Percentiles rank a stretch among this genome's conserved stretches.
Conservation (phyloP, 35 echinoderm and acorn worm genomes). For the Lytechinus pictus region DNA sequence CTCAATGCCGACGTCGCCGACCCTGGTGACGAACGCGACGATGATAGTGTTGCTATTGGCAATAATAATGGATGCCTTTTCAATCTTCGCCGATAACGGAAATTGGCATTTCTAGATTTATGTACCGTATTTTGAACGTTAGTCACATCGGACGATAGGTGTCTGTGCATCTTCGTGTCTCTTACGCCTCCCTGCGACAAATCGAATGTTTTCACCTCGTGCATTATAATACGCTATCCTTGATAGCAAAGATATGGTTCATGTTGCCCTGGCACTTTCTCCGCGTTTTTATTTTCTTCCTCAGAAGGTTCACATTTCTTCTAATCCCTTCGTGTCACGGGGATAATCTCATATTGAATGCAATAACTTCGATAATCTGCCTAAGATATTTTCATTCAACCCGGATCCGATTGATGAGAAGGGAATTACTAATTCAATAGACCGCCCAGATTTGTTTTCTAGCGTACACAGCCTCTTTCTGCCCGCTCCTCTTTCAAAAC, state of each 20-base stretch:
- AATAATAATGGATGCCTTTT: background rate
- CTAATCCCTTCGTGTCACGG: background rate
- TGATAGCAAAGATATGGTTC: background rate
- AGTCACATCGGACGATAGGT: background rate
- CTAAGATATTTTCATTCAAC: background rate
- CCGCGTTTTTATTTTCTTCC: background rate
- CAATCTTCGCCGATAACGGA: background rate
- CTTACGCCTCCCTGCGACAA: background rate
- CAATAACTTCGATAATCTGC: background rate
- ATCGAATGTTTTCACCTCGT: background rate
- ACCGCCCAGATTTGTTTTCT: background rate
- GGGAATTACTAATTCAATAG: background rate
- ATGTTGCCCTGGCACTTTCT: background rate
- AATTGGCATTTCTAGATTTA: background rate
- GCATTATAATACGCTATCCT: background rate
- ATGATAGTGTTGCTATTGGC: background rate
- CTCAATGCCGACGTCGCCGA: background rate
- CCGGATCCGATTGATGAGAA: background rate
- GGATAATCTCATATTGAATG: constrained; percentile 11
- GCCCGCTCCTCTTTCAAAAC: background rate
- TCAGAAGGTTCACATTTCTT: background rate
- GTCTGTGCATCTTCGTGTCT: background rate
- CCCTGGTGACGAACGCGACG: background rate
- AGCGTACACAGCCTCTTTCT: too few species aligned
- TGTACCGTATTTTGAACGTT: background rate